phyloP scores from a whole-genome alignment of 2,113 vertebrate species.

The Rhabdornis inornatus region DNA sequence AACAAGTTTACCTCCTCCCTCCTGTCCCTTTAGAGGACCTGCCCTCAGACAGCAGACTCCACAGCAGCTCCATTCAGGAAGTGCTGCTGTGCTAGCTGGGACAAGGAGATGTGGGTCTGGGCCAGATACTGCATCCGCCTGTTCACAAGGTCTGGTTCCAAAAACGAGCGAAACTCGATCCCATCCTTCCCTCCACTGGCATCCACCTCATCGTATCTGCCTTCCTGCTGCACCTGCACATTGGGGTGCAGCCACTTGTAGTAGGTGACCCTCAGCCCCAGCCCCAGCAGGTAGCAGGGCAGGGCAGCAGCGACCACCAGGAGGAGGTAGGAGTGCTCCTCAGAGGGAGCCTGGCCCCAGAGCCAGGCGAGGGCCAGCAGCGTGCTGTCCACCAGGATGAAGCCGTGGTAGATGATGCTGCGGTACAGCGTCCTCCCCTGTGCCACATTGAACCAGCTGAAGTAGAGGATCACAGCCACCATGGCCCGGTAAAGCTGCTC shows the following conservation, averaged over 20 bases:
- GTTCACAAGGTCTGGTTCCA: background rate
- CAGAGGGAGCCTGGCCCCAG: constrained; percentile 45
- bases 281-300: constrained; percentile 76
- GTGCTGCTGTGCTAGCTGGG: fast-evolving
- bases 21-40: background rate
- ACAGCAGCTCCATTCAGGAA: background rate
- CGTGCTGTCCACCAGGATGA: constrained; percentile 77
- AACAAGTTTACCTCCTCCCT: fast-evolving
- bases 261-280: constrained; percentile 79
- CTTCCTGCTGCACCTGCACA: fast-evolving
- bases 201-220: background rate
- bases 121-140: constrained; percentile 38
- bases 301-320: constrained; percentile 34
- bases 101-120: background rate
- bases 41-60: background rate
- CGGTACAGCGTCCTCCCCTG: constrained; percentile 78
- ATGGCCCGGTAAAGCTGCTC: constrained; percentile 87
- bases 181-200: fast-evolving
- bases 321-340: background rate
- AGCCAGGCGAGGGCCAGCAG: constrained; percentile 80
- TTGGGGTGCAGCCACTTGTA: constrained; percentile 86
- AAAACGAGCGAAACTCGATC: fast-evolving
- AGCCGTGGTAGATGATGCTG: constrained; percentile 82
- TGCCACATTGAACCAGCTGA: constrained; percentile 93
- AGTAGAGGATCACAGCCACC: constrained; percentile 89